Evolutionary conservation across 2,797 vertebrate genomes (phyloP), one percentile per base, ranked within the genome.

Genomic region (Pitangus sulphuratus): DNA sequence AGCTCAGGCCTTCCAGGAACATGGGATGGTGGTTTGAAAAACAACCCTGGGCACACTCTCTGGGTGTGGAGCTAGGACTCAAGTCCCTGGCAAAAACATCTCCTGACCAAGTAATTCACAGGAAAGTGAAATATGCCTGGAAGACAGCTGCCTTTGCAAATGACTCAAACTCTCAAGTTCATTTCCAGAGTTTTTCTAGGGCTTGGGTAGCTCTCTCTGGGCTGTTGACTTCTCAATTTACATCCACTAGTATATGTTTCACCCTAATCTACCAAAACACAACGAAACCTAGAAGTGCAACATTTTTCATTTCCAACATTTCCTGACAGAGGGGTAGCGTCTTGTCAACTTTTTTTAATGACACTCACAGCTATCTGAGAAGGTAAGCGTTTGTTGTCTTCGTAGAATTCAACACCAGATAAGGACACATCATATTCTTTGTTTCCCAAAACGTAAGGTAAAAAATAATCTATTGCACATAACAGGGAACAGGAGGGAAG

Each of bases 1-100:
- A 81, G 39, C 31, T 84, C 39, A 26, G 51, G 33, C 28, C 9
- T 83, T 53, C 33, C 45, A 58, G 33, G 33, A 84, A 54, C 9
- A 40, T 20, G 30, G 35, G 44, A 58, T 0, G 0, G 31, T 57
- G 19, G 6, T 33, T 66, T 1, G 1, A 58, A 39, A 78, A 86
- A 64, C 1, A 2, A 44, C 28, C 15, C 71, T 69, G 16, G 16
- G 19, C 22, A 22, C 3, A 3, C 11, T 15, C 1, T 2, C 35
- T 19, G 84, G 15, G 3, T 78, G 15, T 77, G 53, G 37, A 81
- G 28, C 17, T n/a, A 42, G 24, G 53, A 77, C 64, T 16, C 15
- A 56, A 44, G 28, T 40, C 31, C 26, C 31, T 60, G 80, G 30
- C 39, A 83, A 82, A 91, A 57, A 25, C 47, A 35, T 28, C 44